Percentiles rank a stretch among this genome's conserved stretches.
Conservation (phyloP, 2,797 vertebrate species). For the Artibeus lituratus region DNA sequence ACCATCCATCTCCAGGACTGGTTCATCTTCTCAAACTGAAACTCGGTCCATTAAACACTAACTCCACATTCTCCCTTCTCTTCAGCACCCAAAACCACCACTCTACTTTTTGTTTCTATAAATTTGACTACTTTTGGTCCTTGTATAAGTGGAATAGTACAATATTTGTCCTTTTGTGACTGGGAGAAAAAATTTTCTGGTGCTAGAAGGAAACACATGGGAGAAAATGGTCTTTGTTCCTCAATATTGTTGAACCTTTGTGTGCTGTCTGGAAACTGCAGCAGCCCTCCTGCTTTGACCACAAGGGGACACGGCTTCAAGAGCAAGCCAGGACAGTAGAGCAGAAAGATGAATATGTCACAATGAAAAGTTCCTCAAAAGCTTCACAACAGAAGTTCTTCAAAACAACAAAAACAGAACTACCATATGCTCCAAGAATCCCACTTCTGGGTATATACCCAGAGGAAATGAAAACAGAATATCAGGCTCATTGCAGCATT, state of each 20-base stretch:
- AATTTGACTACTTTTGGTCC: too few relatives aligned
- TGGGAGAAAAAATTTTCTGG: neutral
- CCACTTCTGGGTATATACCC: too few relatives aligned
- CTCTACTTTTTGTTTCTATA: too few relatives aligned
- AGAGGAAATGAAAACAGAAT: too few relatives aligned
- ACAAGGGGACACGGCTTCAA: neutral
- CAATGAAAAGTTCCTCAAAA: neutral
- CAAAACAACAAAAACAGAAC: neutral
- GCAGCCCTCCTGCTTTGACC: neutral
- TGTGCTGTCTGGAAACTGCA: neutral
- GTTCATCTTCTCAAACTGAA: too few relatives aligned
- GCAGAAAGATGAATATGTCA: neutral
- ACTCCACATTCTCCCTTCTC: too few relatives aligned
- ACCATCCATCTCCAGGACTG: too few relatives aligned
- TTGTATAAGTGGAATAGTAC: too few relatives aligned
- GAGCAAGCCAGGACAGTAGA: neutral
- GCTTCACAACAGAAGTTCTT: neutral
- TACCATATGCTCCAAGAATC: too few relatives aligned
- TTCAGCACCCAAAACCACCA: too few relatives aligned
- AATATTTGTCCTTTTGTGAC: neutral
- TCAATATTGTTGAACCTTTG: neutral
- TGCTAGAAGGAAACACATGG: neutral
- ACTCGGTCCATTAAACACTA: too few relatives aligned
- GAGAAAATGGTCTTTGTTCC: neutral
- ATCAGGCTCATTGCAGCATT: too few relatives aligned